These are phyloP conservation scores for Notolabrus celidotus DNA, from an alignment of 2,797 vertebrate species.

Conservation along the genomic window DNA sequence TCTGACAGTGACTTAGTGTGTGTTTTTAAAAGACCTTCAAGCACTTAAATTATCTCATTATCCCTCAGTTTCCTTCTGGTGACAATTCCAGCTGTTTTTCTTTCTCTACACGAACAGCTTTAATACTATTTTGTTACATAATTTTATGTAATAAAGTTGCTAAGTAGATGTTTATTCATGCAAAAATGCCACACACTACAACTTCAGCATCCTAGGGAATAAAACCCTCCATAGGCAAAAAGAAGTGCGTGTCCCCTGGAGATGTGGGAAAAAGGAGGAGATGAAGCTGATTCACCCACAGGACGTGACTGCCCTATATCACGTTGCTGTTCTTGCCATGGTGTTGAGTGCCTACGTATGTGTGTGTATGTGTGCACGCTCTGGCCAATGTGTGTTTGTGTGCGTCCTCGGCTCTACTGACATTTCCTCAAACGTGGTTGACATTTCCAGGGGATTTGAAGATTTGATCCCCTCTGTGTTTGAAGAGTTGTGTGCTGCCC, in stretches of 20 bases:
- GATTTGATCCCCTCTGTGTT: conserved; percentile 80
- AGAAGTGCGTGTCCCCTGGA: conserved; percentile 29
- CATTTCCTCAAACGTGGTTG: conserved; percentile 83
- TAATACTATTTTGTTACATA: conserved; percentile 28
- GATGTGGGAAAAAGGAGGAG: conserved; percentile 52
- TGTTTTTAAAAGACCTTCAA: conserved; percentile 7
- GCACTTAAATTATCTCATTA: conserved; percentile 1
- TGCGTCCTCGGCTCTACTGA: conserved; percentile 73
- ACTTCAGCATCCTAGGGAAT: conserved; percentile 44
- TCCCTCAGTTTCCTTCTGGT: conserved; percentile 4
- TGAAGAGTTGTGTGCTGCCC: conserved; percentile 73
- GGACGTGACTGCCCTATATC: conserved; percentile 64
- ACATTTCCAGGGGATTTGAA: conserved; percentile 84
- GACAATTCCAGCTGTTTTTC: conserved; percentile 2
- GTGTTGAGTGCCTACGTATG: conserved; percentile 32
- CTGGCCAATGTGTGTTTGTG: conserved; percentile 41
- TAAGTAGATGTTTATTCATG: conserved; percentile 57
- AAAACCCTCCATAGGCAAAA: conserved; percentile 40
- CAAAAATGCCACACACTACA: conserved; percentile 61
- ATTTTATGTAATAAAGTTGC: conserved; percentile 16
- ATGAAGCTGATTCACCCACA: conserved; percentile 55
- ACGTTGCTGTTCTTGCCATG: conserved; percentile 49
- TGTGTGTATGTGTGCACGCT: conserved; percentile 17
- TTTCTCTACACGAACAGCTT: conserved; percentile 10
- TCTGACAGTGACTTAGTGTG: not conserved